phyloP scores from a whole-genome alignment of 2,797 vertebrate genomes.

The Pithecia hirsuta region DNA sequence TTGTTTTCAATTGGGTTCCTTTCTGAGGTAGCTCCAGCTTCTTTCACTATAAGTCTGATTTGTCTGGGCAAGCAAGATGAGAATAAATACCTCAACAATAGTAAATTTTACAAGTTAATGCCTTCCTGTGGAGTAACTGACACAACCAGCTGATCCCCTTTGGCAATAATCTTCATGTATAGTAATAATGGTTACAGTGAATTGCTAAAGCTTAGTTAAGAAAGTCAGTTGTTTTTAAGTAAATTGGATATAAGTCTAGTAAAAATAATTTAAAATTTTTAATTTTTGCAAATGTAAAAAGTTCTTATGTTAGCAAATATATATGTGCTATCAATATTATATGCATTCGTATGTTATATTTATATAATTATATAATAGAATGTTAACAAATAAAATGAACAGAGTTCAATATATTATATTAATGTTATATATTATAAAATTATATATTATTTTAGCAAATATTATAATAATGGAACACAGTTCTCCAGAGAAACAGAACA shows the following conservation, averaged over 20 bases:
- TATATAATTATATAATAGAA: too few relatives aligned
- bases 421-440: too few relatives aligned
- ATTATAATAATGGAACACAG: neutral
- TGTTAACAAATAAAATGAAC: too few relatives aligned
- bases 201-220: neutral
- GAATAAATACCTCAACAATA: neutral
- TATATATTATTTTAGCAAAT: too few relatives aligned
- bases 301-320: too few relatives aligned
- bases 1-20: neutral
- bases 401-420: too few relatives aligned
- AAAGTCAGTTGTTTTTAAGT: neutral
- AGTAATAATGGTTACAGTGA: neutral
- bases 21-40: neutral
- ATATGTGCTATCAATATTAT: too few relatives aligned
- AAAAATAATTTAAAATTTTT: neutral
- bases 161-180: neutral
- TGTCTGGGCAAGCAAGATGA: neutral
- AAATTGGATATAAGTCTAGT: neutral
- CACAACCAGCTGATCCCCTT: neutral
- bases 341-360: too few relatives aligned
- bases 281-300: neutral
- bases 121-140: neutral
- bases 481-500: neutral
- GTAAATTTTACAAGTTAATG: neutral
- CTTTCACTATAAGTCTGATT: neutral